A percentile compares a stretch with the other conserved stretches of the same genome.
phyloP scores from a whole-genome alignment of 2,888 invertebrate genomes.

The Chalcosyrphus nemorum region DNA sequence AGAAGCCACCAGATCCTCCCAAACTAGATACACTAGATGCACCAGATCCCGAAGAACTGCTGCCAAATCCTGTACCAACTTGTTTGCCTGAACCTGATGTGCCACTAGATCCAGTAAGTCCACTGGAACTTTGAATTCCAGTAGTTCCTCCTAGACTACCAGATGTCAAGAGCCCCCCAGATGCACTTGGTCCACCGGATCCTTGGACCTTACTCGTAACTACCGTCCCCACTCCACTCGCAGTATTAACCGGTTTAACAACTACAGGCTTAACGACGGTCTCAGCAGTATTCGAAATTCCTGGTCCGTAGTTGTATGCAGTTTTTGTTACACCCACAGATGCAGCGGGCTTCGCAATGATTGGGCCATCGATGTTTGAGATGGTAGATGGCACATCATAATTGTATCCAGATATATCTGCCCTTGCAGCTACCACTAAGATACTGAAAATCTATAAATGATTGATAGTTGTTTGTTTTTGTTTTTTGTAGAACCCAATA shows the following conservation, averaged over 20 bases:
- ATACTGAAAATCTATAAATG: conserved; percentile 40
- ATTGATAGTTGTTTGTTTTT: not conserved
- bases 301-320: too few relatives aligned
- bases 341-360: not conserved
- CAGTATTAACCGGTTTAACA: not conserved
- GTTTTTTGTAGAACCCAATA: too few relatives aligned
- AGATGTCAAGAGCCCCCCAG: not conserved
- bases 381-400: not conserved
- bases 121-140: not conserved
- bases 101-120: not conserved
- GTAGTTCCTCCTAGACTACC: not conserved
- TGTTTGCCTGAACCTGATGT: not conserved
- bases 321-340: too few relatives aligned
- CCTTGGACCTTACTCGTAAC: not conserved
- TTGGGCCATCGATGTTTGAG: not conserved
- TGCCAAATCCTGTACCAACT: not conserved
- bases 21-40: not conserved
- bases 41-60: not conserved
- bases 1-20: not conserved
- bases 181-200: not conserved
- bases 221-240: not conserved
- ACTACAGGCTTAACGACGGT: too few relatives aligned
- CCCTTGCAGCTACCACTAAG: conserved; percentile 14
- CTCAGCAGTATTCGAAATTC: too few relatives aligned
- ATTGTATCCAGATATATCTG: conserved; percentile 17